A percentile compares a stretch with the other conserved stretches of the same genome.
phyloP scores from a whole-genome alignment of 23 tunicate genomes.

The Clavelina lepadiformis region DNA sequence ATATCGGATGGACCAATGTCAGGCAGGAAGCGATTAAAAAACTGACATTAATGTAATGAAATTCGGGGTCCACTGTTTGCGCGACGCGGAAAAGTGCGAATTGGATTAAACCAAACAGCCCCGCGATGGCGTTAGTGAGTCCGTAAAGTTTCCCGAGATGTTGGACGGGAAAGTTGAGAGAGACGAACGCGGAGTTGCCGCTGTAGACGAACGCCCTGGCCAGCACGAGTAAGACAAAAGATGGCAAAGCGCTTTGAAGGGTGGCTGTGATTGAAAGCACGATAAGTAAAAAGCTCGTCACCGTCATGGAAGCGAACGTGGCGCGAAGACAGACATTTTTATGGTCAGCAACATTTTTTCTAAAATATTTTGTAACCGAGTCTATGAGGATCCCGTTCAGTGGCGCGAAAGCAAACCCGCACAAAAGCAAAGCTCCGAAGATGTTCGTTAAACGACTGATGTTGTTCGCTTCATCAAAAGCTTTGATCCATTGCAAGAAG shows the following conservation, averaged over 20 bases:
- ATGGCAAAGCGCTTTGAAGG: background rate
- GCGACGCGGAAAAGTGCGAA: constrained; percentile 13
- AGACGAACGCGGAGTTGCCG: background rate
- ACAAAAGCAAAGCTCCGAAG: constrained; percentile 9
- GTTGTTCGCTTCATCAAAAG: constrained; percentile 1
- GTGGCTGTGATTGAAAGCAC: constrained; percentile 2
- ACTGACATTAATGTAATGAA: constrained; percentile 4
- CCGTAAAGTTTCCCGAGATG: constrained; percentile 29
- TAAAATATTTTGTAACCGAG: background rate
- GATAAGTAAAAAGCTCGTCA: background rate
- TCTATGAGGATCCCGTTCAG: constrained; percentile 15
- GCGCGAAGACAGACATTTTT: constrained; percentile 1
- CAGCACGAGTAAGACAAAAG: constrained; percentile 13
- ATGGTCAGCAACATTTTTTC: background rate
- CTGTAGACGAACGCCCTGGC: constrained; percentile 11
- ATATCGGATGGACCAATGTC: constrained; percentile 17
- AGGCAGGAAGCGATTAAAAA: background rate
- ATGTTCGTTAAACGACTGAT: constrained; percentile 5
- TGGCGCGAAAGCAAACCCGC: constrained; percentile 11
- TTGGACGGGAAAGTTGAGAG: constrained; percentile 4
- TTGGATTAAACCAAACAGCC: constrained; percentile 7
- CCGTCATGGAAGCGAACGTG: constrained; percentile 5
- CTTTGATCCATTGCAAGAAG: constrained; percentile 17
- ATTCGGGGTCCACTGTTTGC: constrained; percentile 13
- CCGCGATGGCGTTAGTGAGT: constrained; percentile 4